Conservation (phyloP, 2,113 vertebrate genomes). For the Macaca mulatta region DNA sequence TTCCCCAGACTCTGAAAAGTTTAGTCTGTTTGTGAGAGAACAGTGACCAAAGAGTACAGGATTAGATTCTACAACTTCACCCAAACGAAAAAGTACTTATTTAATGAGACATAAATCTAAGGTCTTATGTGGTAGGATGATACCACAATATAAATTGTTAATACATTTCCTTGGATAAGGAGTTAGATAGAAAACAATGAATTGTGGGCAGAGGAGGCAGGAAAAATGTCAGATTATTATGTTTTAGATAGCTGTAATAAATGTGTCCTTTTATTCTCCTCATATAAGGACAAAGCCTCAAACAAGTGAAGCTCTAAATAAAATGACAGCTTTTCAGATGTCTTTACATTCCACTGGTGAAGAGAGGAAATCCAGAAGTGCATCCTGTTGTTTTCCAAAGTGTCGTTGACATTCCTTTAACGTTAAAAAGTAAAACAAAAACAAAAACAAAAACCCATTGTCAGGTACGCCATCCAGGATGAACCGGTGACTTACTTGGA, state of each 20-base stretch:
- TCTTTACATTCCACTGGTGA: background rate
- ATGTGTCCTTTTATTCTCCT: background rate
- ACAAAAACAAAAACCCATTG: background rate
- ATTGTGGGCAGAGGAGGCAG: background rate
- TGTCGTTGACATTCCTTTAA: background rate
- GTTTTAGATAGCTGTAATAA: background rate
- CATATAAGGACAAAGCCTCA: conserved; percentile 37
- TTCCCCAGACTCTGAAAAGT: background rate
- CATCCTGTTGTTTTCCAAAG: background rate
- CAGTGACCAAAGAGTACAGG: background rate
- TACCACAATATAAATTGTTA: background rate
- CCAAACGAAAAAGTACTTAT: background rate
- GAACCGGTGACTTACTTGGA: background rate
- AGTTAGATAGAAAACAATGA: background rate
- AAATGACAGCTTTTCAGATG: background rate
- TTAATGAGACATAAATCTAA: background rate
- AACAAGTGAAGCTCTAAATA: background rate
- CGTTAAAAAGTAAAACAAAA: conserved; percentile 24
- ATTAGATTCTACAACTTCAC: background rate
- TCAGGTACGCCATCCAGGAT: background rate
- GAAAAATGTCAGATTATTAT: background rate
- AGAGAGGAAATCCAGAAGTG: background rate
- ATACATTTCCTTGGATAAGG: background rate
- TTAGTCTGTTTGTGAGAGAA: background rate
- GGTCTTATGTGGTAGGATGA: background rate